Conservation (phyloP, 1,140 invertebrate genomes). For the Vanessa atalanta region DNA sequence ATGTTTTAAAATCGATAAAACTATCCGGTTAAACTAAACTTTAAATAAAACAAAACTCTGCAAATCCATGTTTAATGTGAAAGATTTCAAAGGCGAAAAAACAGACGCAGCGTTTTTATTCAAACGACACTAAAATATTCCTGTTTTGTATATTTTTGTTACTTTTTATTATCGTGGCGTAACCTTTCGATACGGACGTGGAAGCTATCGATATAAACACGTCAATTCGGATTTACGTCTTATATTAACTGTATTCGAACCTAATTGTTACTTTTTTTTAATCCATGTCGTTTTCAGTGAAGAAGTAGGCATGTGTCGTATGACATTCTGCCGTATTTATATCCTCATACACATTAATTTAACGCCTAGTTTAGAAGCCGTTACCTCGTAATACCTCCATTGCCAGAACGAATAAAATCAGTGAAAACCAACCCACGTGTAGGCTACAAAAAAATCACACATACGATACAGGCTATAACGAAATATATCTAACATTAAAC, state of each 20-base stretch:
- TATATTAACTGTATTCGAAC: no score
- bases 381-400: not conserved
- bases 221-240: not conserved
- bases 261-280: no score
- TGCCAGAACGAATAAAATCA: not conserved
- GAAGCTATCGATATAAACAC: not conserved
- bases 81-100: not conserved
- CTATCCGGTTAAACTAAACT: not conserved
- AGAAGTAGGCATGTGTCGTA: no score
- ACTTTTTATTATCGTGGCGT: not conserved
- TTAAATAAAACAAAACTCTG: not conserved
- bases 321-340: no score
- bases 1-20: not conserved
- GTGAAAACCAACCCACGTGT: not conserved
- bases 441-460: not conserved
- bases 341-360: not conserved
- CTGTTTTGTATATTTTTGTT: conserved; percentile 2
- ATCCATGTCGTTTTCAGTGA: no score
- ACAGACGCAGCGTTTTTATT: conserved; percentile 1
- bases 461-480: not conserved
- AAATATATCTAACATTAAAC: not conserved
- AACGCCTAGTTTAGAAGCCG: not conserved
- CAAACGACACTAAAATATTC: not conserved
- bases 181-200: not conserved
- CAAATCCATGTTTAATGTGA: no score